Conservation (phyloP, 2,113 vertebrate species). For the Ploceus nigricollis region DNA sequence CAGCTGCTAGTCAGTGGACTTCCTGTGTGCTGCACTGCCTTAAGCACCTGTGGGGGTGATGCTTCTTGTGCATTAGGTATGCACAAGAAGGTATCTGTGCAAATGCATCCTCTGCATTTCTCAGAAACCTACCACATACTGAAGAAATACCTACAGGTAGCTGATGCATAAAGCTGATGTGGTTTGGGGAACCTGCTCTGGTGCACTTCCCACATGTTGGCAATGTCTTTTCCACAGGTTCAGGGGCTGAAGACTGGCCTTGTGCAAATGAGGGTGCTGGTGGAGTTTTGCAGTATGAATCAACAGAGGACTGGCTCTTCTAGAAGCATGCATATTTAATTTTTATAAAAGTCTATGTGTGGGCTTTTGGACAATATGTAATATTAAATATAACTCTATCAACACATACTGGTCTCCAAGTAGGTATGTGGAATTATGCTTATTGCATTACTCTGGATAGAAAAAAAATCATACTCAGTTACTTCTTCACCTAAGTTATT, state of each 20-base stretch:
- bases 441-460: not conserved
- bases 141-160: not conserved
- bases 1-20: not conserved
- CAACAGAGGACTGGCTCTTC: not conserved
- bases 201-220: accelerated
- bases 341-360: not conserved
- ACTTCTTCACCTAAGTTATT: not conserved
- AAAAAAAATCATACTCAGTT: not conserved
- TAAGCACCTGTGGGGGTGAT: not conserved
- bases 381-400: not conserved
- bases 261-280: not conserved
- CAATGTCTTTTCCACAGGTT: not conserved
- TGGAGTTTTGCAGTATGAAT: not conserved
- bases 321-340: not conserved
- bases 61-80: too few species aligned
- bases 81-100: not conserved
- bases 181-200: accelerated
- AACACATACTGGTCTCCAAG: not conserved
- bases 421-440: not conserved
- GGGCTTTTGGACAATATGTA: not conserved
- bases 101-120: not conserved
- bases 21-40: not conserved
- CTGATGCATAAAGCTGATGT: not conserved
- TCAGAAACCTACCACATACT: not conserved
- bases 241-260: accelerated